A percentile compares a stretch with the other conserved stretches of the same genome.
phyloP scores from a whole-genome alignment of 2,113 vertebrate genomes.

The Gobiocypris rarus region DNA sequence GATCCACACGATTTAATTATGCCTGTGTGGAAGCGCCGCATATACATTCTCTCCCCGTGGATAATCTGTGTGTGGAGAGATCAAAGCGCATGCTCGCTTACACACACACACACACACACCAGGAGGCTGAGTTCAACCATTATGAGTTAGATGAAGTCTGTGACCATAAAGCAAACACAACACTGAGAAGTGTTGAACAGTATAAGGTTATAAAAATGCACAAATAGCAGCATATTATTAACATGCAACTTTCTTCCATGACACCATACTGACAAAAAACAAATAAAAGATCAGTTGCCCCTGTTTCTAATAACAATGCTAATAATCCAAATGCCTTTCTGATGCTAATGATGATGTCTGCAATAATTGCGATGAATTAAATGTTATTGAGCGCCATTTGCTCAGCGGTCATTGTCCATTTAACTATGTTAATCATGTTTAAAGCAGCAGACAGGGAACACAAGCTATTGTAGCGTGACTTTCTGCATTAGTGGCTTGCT shows the following conservation, averaged over 20 bases:
- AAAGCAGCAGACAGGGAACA: not conserved
- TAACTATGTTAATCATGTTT: constrained; percentile 50
- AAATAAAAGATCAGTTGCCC: not conserved
- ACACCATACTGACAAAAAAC: not conserved
- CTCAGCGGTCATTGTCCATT: constrained; percentile 51
- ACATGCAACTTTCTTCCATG: not conserved
- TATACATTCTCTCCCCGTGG: constrained; percentile 13
- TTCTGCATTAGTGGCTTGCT: not conserved
- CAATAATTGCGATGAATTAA: constrained; percentile 58
- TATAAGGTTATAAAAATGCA: not conserved
- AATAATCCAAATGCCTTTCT: constrained; percentile 51
- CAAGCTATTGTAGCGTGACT: not conserved
- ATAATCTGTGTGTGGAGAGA: constrained; percentile 18
- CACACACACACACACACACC: not conserved
- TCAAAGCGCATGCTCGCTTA: not conserved
- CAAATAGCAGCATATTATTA: not conserved
- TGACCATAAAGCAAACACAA: constrained; percentile 10
- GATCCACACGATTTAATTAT: constrained; percentile 61
- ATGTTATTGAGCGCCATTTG: constrained; percentile 25
- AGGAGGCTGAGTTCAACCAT: constrained; percentile 4
- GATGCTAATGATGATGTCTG: constrained; percentile 56
- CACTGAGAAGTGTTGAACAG: not conserved
- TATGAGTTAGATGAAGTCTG: not conserved
- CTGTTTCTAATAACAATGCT: constrained; percentile 53
- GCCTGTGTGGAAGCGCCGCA: constrained; percentile 27